Evolutionary conservation across 2,888 invertebrate species (phyloP), one percentile per base, ranked within the genome.

Genomic region (Kuschelorhynchus macadamiae): DNA sequence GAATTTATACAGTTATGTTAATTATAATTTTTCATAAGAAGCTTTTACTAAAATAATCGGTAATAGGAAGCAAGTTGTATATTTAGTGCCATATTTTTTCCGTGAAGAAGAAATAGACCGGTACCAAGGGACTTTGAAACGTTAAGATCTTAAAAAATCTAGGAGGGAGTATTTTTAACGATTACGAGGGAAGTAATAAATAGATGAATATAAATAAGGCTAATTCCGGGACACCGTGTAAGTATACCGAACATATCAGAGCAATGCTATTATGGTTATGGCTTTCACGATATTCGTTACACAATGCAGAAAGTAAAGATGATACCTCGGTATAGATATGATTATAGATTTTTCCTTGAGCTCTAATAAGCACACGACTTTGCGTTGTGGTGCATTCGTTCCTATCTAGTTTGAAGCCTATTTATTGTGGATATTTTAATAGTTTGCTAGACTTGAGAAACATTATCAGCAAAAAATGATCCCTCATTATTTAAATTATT

Each of bases 241-340:
- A n/a, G n/a, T n/a, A n/a, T 14, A 20, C 42, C 9, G 25, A 18
- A 61, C 50, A 62, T 36, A 53, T 62, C 33, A 46, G 20, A 36
- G 44, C 33, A 56, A 12, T 18, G 30, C n/a, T 39, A 47, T 46
- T 30, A 46, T 56, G 25, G 47, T 39, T 41, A 25, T 5, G 46
- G 60, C 66, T 66, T 64, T 64, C 66, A 66, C 66, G 66, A 33
- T 59, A 53, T 59, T 60, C 66, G 59, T 66, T 66, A 60, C 60
- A 66, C 66, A 66, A 66, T 65, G 65, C 65, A 42, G 65, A 65
- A 65, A 59, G 65, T 65, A 64, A 39, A 44, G 65, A 65, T 65
- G 50, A 42, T 57, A 65, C 65, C 12, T 42, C 25, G 41, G 32
- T 49, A 32, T 20, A 66, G 59, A 66, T 66, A 66, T 66, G 60